These are phyloP conservation scores for Muscicapa striata DNA, from an alignment of 2,797 vertebrate genomes.

Conservation along the genomic window DNA sequence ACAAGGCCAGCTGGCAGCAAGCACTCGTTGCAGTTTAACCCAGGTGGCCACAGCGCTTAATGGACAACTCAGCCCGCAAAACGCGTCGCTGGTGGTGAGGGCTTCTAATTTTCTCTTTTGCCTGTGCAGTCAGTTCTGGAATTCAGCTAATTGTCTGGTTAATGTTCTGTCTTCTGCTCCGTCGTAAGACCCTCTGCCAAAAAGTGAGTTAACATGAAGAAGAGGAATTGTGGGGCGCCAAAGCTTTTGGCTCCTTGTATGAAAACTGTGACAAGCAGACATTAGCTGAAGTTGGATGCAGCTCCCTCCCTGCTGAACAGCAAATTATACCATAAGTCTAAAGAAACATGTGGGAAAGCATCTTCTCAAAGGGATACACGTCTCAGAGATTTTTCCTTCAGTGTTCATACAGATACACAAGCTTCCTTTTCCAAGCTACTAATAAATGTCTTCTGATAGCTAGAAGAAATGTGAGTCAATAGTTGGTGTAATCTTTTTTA, in stretches of 20 bases:
- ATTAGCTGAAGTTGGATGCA: conserved; percentile 26
- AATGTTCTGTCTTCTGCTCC: conserved; percentile 1
- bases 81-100: not conserved
- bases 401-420: not conserved
- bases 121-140: not conserved
- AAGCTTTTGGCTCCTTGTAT: conserved; percentile 19
- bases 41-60: conserved; percentile 43
- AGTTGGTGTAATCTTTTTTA: not conserved
- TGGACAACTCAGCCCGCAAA: not conserved
- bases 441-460: not conserved
- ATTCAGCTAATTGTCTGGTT: conserved; percentile 31
- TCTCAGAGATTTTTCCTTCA: not conserved
- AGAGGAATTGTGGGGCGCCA: not conserved
- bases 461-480: not conserved
- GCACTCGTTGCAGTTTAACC: conserved; percentile 6
- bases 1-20: conserved; percentile 63
- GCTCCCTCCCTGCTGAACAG: conserved; percentile 8
- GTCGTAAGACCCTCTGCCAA: not conserved
- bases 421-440: conserved; percentile 12
- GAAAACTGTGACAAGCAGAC: conserved; percentile 12
- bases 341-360: not conserved
- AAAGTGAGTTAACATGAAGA: conserved; percentile 26
- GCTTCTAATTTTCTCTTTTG: conserved; percentile 35
- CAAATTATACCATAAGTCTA: not conserved
- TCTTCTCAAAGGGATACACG: not conserved